A percentile compares a stretch with the other conserved stretches of the same genome.
Conservation (phyloP, 1,140 invertebrate genomes). For the Dendroctonus valens region DNA sequence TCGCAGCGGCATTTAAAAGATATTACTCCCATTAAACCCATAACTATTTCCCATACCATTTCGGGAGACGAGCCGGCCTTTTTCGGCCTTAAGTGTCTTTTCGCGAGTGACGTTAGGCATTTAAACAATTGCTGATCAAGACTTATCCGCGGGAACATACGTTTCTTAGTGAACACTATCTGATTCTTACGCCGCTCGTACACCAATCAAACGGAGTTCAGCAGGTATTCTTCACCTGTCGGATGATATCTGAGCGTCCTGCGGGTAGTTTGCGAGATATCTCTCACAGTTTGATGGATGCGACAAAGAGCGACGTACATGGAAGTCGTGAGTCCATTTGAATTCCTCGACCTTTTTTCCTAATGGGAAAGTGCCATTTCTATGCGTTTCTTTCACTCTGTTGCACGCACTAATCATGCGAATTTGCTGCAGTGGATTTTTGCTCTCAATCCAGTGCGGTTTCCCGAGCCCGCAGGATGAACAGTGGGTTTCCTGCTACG, state of each 20-base stretch:
- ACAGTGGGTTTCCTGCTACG: not conserved
- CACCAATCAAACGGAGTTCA: constrained; percentile 30
- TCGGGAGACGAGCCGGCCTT: constrained; percentile 9
- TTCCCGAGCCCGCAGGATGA: too few species aligned
- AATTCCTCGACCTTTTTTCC: constrained; percentile 29
- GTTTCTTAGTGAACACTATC: constrained; percentile 28
- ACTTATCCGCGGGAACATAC: constrained; percentile 26
- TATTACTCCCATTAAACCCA: constrained; percentile 25
- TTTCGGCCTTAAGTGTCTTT: constrained; percentile 17
- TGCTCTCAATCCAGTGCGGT: too few species aligned
- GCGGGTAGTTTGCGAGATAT: constrained; percentile 32
- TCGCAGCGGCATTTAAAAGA: constrained; percentile 11
- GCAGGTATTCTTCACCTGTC: constrained; percentile 31
- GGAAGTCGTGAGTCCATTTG: constrained; percentile 36
- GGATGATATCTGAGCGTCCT: constrained; percentile 32
- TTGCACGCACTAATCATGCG: too few species aligned
- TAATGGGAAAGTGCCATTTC: constrained; percentile 1
- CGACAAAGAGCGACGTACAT: constrained; percentile 31
- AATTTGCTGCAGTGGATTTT: too few species aligned
- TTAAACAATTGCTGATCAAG: constrained; percentile 31
- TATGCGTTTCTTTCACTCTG: not conserved
- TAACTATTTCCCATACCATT: constrained; percentile 19
- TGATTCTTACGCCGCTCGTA: constrained; percentile 30
- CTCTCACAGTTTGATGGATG: constrained; percentile 34
- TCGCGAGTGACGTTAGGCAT: constrained; percentile 24